These are phyloP conservation scores for Poecilia wingei DNA, from an alignment of 2,797 vertebrate genomes.

Conservation along the genomic window DNA sequence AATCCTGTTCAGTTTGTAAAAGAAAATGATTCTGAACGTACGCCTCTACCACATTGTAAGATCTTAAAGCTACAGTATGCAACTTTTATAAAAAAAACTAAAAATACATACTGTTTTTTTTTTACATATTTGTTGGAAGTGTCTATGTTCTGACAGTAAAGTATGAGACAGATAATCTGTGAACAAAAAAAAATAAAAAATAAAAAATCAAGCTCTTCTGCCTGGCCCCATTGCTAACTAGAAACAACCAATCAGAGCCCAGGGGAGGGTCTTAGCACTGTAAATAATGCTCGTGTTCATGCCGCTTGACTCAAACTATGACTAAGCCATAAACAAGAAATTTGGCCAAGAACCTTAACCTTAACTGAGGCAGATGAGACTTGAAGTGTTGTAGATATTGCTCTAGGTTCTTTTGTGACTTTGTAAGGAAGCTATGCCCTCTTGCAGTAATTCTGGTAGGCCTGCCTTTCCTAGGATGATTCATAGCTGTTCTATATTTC, in stretches of 20 bases:
- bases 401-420: background rate
- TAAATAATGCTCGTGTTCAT: too few species aligned
- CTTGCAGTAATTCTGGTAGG: background rate
- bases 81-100: too few species aligned
- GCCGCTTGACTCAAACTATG: background rate
- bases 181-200: too few species aligned
- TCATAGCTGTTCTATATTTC: background rate
- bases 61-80: background rate
- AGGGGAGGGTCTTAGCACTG: too few species aligned
- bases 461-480: background rate
- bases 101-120: too few species aligned
- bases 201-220: too few species aligned
- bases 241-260: too few species aligned
- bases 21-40: background rate
- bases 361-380: background rate
- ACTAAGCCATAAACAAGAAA: background rate
- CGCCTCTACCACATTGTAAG: background rate
- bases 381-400: background rate
- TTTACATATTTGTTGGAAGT: too few species aligned
- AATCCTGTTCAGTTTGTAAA: constrained; percentile 10
- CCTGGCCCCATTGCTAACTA: too few species aligned
- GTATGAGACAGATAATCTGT: too few species aligned
- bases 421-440: background rate
- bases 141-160: too few species aligned
- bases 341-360: background rate